Evolutionary conservation across 1,140 invertebrate species (phyloP).

Genomic region (Asobara japonica): DNA sequence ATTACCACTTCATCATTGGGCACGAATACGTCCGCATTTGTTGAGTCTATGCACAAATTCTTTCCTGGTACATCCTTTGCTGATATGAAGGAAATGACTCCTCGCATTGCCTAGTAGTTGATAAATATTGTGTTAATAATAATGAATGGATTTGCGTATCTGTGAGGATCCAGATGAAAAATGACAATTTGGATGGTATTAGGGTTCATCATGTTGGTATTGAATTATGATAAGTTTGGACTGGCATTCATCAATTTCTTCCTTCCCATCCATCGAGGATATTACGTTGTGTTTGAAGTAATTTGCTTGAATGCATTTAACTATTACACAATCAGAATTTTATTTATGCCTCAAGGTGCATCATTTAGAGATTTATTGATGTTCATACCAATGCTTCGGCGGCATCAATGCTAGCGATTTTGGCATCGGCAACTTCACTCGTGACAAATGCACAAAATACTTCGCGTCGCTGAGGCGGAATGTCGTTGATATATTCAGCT

Average conservation of each 20-base stretch:
- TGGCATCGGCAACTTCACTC: slow-evolving; percentile 67
- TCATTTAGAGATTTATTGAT: too few relatives aligned
- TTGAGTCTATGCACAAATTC: slow-evolving; percentile 68
- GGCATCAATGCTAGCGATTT: slow-evolving; percentile 69
- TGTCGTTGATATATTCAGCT: slow-evolving; percentile 76
- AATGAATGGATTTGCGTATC: background rate
- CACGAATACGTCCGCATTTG: background rate
- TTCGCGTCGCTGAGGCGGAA: slow-evolving; percentile 69
- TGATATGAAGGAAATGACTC: slow-evolving; percentile 76
- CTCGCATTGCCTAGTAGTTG: slow-evolving; percentile 70
- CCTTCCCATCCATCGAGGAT: too few relatives aligned
- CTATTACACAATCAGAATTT: background rate
- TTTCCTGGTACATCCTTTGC: slow-evolving; percentile 81
- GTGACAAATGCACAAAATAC: slow-evolving; percentile 75
- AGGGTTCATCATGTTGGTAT: too few relatives aligned
- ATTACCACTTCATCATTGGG: background rate
- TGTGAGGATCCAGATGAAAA: background rate
- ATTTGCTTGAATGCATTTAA: background rate
- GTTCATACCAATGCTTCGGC: slow-evolving; percentile 69
- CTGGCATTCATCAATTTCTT: too few relatives aligned
- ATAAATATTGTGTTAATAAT: background rate
- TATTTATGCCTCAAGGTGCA: background rate
- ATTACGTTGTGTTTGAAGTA: too few relatives aligned
- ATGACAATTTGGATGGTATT: too few relatives aligned
- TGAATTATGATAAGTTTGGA: too few relatives aligned